Base-by-base conservation (phyloP, 2,888 invertebrate genomes). In the Abrostola triplasia region DNA sequence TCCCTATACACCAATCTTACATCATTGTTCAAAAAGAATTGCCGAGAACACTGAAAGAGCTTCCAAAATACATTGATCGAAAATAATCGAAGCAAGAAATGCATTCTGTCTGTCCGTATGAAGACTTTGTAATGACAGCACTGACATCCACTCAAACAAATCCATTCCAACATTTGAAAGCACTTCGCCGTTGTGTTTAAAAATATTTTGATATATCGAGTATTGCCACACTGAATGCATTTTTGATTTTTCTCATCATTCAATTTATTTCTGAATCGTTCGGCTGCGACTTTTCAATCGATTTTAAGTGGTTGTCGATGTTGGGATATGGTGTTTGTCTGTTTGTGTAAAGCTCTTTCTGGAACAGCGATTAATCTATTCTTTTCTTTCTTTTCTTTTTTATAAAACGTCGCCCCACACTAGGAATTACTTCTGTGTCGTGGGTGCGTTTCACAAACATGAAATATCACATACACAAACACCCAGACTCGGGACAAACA, bases 61-160 rank as follows among this genome's bases (percentile, higher is more conserved):
- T 48, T 37, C 4, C 24, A 55, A 70, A 57, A 65, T 42, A 36
- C 59, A 24, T 1, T 4, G 24, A 24, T 24, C 24, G 24, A 4
- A 35, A 52, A 1, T 1, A 6, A 51, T 35, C 10, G 7, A 37
- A 51, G 0, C 8, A 38, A 48, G 12, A 44, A 59, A 59, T 63
- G 11, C 38, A 38, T 41, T 47, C n/a, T 38, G 24, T 54, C 13
- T 67, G 58, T 52, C 12, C 7, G 40, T 9, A 51, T 48, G 48
- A 56, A 52, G 13, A 64, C 11, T 54, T 53, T 24, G 37, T 36
- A 57, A 59, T 58, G 47, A 49, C 24, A 48, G 48, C 37, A 64
- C 40, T 51, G 64, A 59, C 60, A 65, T 13, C 5, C 24, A 74
- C 68, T 79, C 79, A 65, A 84, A 84, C 81, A 83, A 76, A 79